Evolutionary conservation across 2,888 invertebrate genomes (phyloP).

Genomic region (Melanostoma mellinum): DNA sequence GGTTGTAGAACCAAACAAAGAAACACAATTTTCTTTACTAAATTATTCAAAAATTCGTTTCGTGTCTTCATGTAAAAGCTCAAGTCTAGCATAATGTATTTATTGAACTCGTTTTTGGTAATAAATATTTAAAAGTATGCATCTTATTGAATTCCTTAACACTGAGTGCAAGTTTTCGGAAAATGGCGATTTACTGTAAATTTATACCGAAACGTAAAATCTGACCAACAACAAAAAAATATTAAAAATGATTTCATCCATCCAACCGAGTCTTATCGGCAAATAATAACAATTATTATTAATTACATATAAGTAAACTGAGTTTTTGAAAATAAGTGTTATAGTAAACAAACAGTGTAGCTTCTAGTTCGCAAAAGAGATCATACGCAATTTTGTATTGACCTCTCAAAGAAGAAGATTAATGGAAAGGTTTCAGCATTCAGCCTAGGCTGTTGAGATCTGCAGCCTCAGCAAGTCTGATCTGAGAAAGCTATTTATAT

Average conservation of each 20-base stretch:
- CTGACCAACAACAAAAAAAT: constrained; percentile 28
- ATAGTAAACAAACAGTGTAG: too few species aligned
- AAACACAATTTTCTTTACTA: constrained; percentile 11
- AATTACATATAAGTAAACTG: too few species aligned
- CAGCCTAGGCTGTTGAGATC: not conserved
- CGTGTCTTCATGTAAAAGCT: too few species aligned
- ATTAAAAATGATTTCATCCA: constrained; percentile 10
- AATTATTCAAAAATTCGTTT: not conserved
- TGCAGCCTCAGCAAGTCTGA: constrained; percentile 19
- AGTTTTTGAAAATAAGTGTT: too few species aligned
- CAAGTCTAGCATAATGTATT: too few species aligned
- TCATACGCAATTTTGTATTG: constrained; percentile 6
- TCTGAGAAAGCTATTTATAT: constrained; percentile 8
- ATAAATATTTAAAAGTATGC: not conserved
- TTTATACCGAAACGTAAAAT: constrained; percentile 23
- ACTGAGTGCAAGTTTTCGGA: not conserved
- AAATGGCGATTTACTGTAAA: constrained; percentile 65
- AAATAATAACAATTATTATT: too few species aligned
- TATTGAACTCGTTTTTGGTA: too few species aligned
- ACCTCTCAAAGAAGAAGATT: not conserved
- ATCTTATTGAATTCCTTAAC: not conserved
- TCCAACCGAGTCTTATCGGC: not conserved
- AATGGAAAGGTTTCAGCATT: not conserved
- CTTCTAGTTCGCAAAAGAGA: too few species aligned
- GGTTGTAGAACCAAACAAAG: constrained; percentile 61